These are phyloP conservation scores for Whitmania pigra DNA, from an alignment of 1,140 invertebrate genomes.

Conservation along the genomic window DNA sequence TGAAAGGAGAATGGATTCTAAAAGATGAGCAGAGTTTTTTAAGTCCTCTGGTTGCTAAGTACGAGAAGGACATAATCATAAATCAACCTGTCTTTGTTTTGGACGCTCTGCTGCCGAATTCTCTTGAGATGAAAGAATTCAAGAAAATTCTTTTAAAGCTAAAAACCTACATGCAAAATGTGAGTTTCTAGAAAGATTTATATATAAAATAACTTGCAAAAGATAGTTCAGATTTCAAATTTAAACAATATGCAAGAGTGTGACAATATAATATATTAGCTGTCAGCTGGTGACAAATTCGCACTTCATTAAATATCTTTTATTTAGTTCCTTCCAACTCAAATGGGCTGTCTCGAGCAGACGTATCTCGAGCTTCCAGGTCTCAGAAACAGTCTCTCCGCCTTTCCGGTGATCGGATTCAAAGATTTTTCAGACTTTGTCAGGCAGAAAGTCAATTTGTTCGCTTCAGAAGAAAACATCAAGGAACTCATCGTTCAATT, in stretches of 20 bases:
- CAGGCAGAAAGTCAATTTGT: conserved; percentile 53
- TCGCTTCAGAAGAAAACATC: conserved; percentile 58
- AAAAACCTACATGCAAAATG: conserved; percentile 44
- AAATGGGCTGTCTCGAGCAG: conserved; percentile 52
- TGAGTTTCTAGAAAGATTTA: conserved; percentile 29
- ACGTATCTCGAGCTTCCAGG: conserved; percentile 47
- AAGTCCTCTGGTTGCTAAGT: conserved; percentile 44
- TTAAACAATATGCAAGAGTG: too few relatives aligned
- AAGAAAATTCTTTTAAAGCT: conserved; percentile 46
- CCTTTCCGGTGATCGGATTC: conserved; percentile 56
- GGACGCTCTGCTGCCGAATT: conserved; percentile 51
- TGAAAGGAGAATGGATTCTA: conserved; percentile 49
- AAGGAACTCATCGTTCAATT: conserved; percentile 54
- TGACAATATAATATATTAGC: too few relatives aligned
- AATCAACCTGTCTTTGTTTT: conserved; percentile 48
- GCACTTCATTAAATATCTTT: conserved; percentile 26
- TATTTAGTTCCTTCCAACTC: conserved; percentile 48
- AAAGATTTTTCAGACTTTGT: conserved; percentile 52
- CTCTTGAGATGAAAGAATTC: conserved; percentile 49
- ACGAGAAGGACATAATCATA: conserved; percentile 48
- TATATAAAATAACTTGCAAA: not conserved
- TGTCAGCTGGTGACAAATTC: not conserved
- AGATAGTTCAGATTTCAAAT: too few relatives aligned
- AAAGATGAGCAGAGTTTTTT: conserved; percentile 49
- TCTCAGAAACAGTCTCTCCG: conserved; percentile 45